Evolutionary conservation across 2,888 invertebrate species (phyloP).

Genomic region (Chamaedrilus cognettii): DNA sequence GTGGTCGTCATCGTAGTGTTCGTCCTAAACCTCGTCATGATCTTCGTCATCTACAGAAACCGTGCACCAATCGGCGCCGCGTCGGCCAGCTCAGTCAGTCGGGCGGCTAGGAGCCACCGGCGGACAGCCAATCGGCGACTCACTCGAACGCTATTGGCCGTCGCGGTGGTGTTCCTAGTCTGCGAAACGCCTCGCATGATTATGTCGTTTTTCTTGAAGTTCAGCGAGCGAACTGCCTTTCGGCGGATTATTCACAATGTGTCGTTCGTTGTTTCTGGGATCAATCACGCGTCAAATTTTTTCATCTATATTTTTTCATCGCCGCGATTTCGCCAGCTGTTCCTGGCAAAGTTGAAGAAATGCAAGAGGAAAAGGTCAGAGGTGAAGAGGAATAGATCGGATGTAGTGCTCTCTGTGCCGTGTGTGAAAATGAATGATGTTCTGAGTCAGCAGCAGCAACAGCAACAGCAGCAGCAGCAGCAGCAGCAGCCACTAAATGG

Average conservation of each 20-base stretch:
- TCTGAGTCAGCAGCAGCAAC: neutral
- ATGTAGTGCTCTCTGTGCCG: neutral
- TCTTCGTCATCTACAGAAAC: slow-evolving; percentile 17
- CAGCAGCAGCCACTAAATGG: neutral
- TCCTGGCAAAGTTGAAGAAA: slow-evolving; percentile 8
- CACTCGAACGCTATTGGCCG: slow-evolving; percentile 25
- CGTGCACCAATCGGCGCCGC: neutral
- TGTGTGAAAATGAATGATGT: no score
- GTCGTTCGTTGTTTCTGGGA: slow-evolving; percentile 29
- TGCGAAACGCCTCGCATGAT: slow-evolving; percentile 34
- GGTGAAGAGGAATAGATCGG: slow-evolving; percentile 6
- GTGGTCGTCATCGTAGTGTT: slow-evolving; percentile 26
- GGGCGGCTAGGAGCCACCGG: neutral
- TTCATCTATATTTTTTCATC: slow-evolving; percentile 30
- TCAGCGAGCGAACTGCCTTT: slow-evolving; percentile 16
- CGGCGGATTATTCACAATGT: slow-evolving; percentile 25
- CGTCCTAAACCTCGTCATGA: slow-evolving; percentile 25
- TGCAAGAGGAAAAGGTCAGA: slow-evolving; percentile 4
- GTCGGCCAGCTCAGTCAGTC: neutral
- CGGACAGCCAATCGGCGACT: slow-evolving; percentile 14
- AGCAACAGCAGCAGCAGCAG: neutral
- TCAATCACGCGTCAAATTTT: slow-evolving; percentile 34
- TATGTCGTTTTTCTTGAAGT: slow-evolving; percentile 16
- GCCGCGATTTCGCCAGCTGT: slow-evolving; percentile 26
- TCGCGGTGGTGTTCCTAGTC: slow-evolving; percentile 32